Evolutionary conservation across 2,888 invertebrate genomes (phyloP).

Genomic region (Rambutsinella grinnellia): DNA sequence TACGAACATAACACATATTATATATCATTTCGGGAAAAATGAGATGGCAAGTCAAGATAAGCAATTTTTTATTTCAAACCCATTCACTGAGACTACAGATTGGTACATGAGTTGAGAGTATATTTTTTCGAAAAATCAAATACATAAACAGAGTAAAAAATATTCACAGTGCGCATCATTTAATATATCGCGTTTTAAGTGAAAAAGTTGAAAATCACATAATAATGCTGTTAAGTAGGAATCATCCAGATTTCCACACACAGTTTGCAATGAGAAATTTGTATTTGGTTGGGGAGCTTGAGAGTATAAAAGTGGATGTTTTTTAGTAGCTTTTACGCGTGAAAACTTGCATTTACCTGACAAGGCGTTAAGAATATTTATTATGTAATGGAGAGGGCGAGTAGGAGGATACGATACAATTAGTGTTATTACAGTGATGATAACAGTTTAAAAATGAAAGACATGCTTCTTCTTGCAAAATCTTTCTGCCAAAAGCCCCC

Average conservation of each 20-base stretch:
- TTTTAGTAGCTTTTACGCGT: constrained; percentile 37
- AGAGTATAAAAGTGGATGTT: constrained; percentile 5
- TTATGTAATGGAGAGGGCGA: constrained; percentile 2
- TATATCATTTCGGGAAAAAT: not conserved
- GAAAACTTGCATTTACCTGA: constrained; percentile 20
- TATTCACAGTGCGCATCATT: not conserved
- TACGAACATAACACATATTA: not conserved
- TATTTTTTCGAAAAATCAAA: not conserved
- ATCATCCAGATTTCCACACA: too few species aligned
- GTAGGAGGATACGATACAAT: constrained; percentile 31
- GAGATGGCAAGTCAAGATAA: constrained; percentile 33
- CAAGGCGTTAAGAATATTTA: not conserved
- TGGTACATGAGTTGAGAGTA: not conserved
- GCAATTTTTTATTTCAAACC: not conserved
- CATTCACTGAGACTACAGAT: constrained; percentile 8
- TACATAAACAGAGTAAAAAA: constrained; percentile 2
- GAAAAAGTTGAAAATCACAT: not conserved
- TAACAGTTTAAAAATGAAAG: constrained; percentile 30
- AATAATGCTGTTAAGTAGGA: too few species aligned
- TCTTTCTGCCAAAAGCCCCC: not conserved
- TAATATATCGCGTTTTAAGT: not conserved
- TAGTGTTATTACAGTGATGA: constrained; percentile 45
- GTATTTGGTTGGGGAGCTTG: too few species aligned
- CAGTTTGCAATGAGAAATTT: too few species aligned
- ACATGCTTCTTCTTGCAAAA: not conserved